These are phyloP conservation scores for Ectropis crepuscularia DNA, from an alignment of 2,888 invertebrate species.

Conservation along the genomic window DNA sequence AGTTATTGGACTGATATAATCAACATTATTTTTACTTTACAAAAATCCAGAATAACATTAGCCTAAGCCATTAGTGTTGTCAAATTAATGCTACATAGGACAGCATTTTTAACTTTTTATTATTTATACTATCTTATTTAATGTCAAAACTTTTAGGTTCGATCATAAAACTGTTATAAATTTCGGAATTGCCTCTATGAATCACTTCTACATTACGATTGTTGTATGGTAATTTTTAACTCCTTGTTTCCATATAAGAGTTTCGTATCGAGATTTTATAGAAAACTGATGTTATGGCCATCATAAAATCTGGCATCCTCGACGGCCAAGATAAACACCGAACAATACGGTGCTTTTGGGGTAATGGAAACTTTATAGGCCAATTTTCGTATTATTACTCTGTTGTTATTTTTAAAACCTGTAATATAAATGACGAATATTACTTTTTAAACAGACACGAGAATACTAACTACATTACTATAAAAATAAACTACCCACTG, in stretches of 20 bases:
- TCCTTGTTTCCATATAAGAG: slow-evolving; percentile 60
- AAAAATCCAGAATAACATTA: neutral
- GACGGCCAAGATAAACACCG: slow-evolving; percentile 60
- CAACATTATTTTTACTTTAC: slow-evolving; percentile 1
- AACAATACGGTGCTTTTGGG: slow-evolving; percentile 51
- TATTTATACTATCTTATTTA: slow-evolving; percentile 5
- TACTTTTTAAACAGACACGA: too few relatives aligned
- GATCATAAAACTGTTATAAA: slow-evolving; percentile 35
- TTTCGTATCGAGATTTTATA: slow-evolving; percentile 66
- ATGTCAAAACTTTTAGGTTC: slow-evolving; percentile 22
- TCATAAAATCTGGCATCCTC: slow-evolving; percentile 68
- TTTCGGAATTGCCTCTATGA: slow-evolving; percentile 51
- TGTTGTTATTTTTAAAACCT: slow-evolving; percentile 50
- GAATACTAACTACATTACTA: too few relatives aligned
- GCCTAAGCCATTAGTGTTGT: too few relatives aligned
- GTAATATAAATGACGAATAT: slow-evolving; percentile 11
- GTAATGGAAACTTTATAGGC: slow-evolving; percentile 67
- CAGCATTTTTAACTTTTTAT: too few relatives aligned
- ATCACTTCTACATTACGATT: slow-evolving; percentile 60
- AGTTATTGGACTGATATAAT: too few relatives aligned
- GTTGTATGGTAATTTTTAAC: slow-evolving; percentile 56
- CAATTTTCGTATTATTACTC: slow-evolving; percentile 62
- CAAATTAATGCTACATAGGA: too few relatives aligned
- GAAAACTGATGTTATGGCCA: slow-evolving; percentile 67
- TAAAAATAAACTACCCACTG: too few relatives aligned